Evolutionary conservation across 1,140 invertebrate genomes (phyloP), one percentile per base, ranked within the genome.

Genomic region (Pseudoatta argentina): DNA sequence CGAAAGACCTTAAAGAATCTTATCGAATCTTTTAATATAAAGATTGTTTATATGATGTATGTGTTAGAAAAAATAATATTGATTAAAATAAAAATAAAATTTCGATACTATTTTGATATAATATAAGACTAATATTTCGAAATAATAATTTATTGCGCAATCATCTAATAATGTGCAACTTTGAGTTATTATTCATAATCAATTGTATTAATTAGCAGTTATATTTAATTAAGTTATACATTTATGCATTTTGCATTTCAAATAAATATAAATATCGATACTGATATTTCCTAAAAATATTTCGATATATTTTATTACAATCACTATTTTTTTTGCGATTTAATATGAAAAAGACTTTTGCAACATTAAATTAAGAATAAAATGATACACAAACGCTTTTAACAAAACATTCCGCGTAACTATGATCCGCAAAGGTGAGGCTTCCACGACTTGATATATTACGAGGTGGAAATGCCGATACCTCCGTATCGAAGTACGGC

Each of bases 361-460:
- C 21, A 16, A 27, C 14, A 16, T 69, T 48, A 51, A 8, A 48
- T 48, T 2, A 48, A 51, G n/a, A 16, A 27, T 51, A n/a, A 14
- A 14, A 51, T 24, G 12, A 27, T 8, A 10, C 39, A 3, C 39
- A 27, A 18, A 14, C 10, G n/a, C 66, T 24, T 24, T 5, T 53
- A 53, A 53, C 27, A 4, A 51, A 53, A 21, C 8, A 27, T 51
- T 51, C 16, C 4, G 5, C n/a, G 18, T 21, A 34, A 34, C 18
- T n/a, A 34, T n/a, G 30, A 14, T 30, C 18, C 51, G 72, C 53
- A 39, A 75, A 57, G 8, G 30, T 57, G n/a, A 75, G 10, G 18
- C 51, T 27, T 53, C 5, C n/a, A 76, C 24, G 34, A 18, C 79
- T 61, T 67, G 69, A 55, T 83, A 55, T 83, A 61, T 83, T 34